Conservation (phyloP, 2,888 invertebrate species). For the Hypolimnas misippus region DNA sequence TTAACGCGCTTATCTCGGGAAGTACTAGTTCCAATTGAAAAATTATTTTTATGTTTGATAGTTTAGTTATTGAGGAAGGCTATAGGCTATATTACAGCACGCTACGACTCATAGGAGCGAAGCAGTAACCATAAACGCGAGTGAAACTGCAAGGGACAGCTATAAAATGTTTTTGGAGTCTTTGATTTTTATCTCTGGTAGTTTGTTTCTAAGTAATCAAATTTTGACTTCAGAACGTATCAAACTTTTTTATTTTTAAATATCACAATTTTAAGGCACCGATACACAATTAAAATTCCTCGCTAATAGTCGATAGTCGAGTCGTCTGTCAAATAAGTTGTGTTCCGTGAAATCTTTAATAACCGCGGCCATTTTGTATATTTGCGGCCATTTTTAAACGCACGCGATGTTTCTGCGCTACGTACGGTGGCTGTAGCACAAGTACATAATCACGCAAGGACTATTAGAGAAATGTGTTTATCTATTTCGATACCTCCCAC, state of each 20-base stretch:
- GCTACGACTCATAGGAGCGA: no score
- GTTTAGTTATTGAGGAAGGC: no score
- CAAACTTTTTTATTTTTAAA: conserved; percentile 8
- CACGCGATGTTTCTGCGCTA: conserved; percentile 32
- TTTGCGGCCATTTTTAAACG: conserved; percentile 41
- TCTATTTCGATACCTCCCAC: no score
- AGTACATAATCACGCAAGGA: neutral
- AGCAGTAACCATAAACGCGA: no score
- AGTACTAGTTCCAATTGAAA: no score
- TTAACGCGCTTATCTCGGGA: no score
- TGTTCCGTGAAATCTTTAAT: conserved; percentile 64
- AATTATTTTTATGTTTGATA: no score
- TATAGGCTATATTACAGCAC: no score
- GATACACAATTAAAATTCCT: conserved; percentile 49
- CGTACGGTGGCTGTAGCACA: conserved; percentile 21
- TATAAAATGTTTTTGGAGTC: no score
- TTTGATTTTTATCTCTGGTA: neutral
- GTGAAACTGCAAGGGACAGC: no score
- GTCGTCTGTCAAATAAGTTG: conserved; percentile 56
- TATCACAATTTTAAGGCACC: conserved; percentile 37
- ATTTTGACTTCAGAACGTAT: neutral
- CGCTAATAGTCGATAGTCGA: conserved; percentile 35
- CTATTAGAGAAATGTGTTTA: neutral
- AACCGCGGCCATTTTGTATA: conserved; percentile 40
- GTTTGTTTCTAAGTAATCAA: no score